Evolutionary conservation across 2,797 vertebrate genomes (phyloP).

Genomic region (Oryzias sinensis): DNA sequence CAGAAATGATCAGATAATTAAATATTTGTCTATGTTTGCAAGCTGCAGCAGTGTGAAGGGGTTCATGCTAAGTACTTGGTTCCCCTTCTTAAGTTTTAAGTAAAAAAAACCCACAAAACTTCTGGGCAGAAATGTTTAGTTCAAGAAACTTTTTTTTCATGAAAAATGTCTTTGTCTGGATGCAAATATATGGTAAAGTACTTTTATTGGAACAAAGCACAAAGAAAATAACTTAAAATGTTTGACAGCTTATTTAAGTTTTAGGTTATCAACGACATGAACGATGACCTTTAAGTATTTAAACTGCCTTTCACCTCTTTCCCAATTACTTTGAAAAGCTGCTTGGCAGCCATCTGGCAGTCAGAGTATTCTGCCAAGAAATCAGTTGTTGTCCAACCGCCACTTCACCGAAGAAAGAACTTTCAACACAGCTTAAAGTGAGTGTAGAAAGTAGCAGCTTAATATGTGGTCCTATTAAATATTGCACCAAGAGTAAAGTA

Average conservation of each 20-base stretch:
- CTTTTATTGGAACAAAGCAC: constrained; percentile 1
- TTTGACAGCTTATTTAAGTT: constrained; percentile 44
- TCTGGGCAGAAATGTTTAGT: too few species aligned
- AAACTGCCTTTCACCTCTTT: constrained; percentile 46
- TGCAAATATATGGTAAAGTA: background rate
- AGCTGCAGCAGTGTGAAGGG: too few species aligned
- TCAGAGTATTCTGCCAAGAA: constrained; percentile 64
- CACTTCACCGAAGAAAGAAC: constrained; percentile 47
- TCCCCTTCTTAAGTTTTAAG: too few species aligned
- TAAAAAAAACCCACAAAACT: too few species aligned
- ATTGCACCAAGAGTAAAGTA: background rate
- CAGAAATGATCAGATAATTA: too few species aligned
- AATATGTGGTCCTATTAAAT: constrained; percentile 10
- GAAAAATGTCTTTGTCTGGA: background rate
- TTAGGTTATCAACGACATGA: constrained; percentile 48
- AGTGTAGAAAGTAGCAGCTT: background rate
- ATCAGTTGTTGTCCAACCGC: constrained; percentile 62
- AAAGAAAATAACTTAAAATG: constrained; percentile 11
- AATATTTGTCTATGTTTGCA: too few species aligned
- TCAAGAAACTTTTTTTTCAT: background rate
- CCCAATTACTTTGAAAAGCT: constrained; percentile 60
- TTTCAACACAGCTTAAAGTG: constrained; percentile 19
- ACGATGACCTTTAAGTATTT: constrained; percentile 57
- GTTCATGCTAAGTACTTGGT: too few species aligned
- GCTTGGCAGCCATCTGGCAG: constrained; percentile 72